Conservation (phyloP, 1,140 invertebrate species). For the Drosophila santomea region DNA sequence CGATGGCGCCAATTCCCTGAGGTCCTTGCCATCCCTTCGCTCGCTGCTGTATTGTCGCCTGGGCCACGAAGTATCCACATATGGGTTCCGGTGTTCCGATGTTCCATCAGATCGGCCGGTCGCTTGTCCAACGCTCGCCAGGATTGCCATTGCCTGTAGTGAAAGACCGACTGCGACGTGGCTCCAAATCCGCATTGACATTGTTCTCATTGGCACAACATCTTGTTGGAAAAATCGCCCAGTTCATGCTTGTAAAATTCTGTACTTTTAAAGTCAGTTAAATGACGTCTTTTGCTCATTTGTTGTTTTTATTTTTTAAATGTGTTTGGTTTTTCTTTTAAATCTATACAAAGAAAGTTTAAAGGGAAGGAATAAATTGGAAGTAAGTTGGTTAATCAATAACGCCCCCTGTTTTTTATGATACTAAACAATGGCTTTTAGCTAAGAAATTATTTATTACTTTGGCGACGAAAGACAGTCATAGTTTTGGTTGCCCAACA, state of each 20-base stretch:
- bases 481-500: constrained; percentile 8
- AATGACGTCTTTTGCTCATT: neutral
- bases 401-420: too few relatives aligned
- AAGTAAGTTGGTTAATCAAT: neutral
- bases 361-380: neutral
- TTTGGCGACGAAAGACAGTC: neutral
- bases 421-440: too few relatives aligned
- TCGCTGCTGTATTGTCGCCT: neutral
- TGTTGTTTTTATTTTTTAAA: neutral
- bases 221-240: neutral
- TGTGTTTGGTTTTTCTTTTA: too few relatives aligned
- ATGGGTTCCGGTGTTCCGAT: too few relatives aligned
- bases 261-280: neutral
- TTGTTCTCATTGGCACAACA: constrained; percentile 44
- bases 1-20: neutral
- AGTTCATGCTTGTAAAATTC: constrained; percentile 1
- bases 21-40: neutral
- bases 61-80: neutral
- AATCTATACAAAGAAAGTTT: neutral
- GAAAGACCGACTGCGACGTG: constrained; percentile 18
- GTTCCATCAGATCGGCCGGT: neutral
- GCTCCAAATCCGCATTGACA: constrained; percentile 45
- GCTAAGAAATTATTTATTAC: neutral
- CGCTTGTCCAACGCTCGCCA: constrained; percentile 11
- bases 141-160: constrained; percentile 46